Conservation (phyloP, 2,113 vertebrate genomes). For the Rafetus swinhoei region DNA sequence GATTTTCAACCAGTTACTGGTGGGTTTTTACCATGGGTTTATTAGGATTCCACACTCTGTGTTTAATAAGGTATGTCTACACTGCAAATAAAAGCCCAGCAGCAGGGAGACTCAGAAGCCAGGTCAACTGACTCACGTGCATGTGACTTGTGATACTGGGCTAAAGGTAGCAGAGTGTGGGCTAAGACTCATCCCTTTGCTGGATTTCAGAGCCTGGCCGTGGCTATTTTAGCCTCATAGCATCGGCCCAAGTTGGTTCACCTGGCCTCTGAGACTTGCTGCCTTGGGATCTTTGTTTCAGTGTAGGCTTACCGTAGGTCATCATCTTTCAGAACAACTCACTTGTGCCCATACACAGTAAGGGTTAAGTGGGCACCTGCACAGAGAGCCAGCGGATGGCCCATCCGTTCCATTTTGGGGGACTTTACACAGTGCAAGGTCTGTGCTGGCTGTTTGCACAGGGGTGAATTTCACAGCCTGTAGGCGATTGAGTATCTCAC, state of each 20-base stretch:
- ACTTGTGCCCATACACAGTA: not conserved
- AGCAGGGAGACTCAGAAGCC: not conserved
- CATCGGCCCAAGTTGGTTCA: not conserved
- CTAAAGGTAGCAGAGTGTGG: not conserved
- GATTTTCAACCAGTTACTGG: not conserved
- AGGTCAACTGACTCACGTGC: not conserved
- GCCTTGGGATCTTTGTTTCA: not conserved
- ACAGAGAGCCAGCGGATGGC: not conserved
- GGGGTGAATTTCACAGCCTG: not conserved
- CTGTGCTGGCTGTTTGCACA: not conserved
- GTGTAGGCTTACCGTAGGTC: not conserved
- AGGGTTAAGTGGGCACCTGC: not conserved
- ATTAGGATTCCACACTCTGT: not conserved
- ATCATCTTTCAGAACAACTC: slow-evolving; percentile 1
- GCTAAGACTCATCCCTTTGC: not conserved
- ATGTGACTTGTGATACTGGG: not conserved
- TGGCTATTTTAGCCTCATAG: not conserved
- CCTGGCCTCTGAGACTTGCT: not conserved
- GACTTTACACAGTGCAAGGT: not conserved
- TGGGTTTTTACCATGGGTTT: not conserved
- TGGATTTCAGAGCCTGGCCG: not conserved
- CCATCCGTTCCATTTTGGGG: not conserved
- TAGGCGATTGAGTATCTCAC: not conserved
- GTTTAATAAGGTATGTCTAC: not conserved
- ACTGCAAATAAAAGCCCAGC: not conserved